Conservation (phyloP, 2,888 invertebrate species). For the Steinernema hermaphroditum region DNA sequence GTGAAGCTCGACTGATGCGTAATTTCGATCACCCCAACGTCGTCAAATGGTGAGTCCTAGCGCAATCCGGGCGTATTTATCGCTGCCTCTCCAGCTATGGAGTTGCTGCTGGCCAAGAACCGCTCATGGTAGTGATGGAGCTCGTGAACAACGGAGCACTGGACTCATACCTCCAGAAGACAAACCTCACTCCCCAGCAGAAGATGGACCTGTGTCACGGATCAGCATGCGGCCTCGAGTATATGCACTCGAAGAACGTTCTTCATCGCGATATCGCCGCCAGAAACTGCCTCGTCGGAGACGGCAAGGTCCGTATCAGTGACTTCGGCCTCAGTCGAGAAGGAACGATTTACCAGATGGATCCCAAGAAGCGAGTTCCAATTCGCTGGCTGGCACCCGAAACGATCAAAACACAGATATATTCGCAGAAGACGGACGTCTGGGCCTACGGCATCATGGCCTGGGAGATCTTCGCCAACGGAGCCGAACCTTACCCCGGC, state of each 20-base stretch:
- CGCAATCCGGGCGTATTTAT: too few species aligned
- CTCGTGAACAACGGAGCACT: constrained; percentile 49
- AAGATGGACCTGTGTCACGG: constrained; percentile 53
- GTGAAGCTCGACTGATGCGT: constrained; percentile 53
- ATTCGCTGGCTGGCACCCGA: constrained; percentile 55
- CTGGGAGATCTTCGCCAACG: constrained; percentile 52
- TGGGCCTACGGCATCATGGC: constrained; percentile 47
- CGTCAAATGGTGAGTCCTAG: constrained; percentile 39
- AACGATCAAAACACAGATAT: constrained; percentile 40
- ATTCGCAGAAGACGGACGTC: constrained; percentile 48
- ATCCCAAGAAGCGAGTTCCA: constrained; percentile 46
- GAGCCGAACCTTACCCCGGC: constrained; percentile 52
- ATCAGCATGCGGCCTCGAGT: constrained; percentile 41
- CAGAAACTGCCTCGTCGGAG: constrained; percentile 8
- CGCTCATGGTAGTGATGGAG: constrained; percentile 57
- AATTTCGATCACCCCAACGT: constrained; percentile 53
- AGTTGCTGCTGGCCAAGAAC: constrained; percentile 51
- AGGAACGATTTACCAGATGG: constrained; percentile 35
- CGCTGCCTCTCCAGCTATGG: constrained; percentile 34
- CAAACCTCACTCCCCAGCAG: constrained; percentile 35
- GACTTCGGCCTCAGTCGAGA: constrained; percentile 42
- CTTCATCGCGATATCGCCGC: constrained; percentile 46
- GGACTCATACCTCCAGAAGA: constrained; percentile 51
- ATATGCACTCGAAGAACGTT: constrained; percentile 41
- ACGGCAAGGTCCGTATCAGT: constrained; percentile 35